Percentiles rank a stretch among this genome's conserved stretches.
phyloP scores from a whole-genome alignment of 1,140 invertebrate species.

The Diorhabda elongata region DNA sequence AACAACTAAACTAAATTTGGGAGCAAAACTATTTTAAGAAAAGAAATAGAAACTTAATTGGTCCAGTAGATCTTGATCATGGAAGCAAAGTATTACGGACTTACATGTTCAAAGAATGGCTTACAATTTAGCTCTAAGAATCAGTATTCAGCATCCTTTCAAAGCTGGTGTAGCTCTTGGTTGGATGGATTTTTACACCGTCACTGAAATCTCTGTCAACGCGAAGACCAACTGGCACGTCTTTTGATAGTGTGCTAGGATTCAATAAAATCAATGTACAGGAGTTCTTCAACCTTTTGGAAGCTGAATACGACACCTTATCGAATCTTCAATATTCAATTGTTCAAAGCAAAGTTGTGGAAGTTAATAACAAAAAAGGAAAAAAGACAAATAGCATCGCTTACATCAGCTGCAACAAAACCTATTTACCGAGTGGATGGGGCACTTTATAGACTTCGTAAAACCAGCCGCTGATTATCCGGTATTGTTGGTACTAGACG shows the following conservation, averaged over 20 bases:
- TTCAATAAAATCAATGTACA: constrained; percentile 18
- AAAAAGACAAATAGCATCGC: constrained; percentile 39
- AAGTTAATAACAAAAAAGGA: constrained; percentile 19
- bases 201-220: constrained; percentile 8
- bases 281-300: constrained; percentile 19
- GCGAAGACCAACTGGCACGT: constrained; percentile 18
- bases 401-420: constrained; percentile 31
- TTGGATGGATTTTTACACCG: constrained; percentile 8
- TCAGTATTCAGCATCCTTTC: constrained; percentile 8
- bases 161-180: constrained; percentile 12
- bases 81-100: background rate
- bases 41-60: too few species aligned
- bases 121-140: constrained; percentile 10
- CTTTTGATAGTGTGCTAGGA: constrained; percentile 7
- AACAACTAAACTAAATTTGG: too few species aligned
- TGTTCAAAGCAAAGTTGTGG: constrained; percentile 35
- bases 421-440: too few species aligned
- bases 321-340: constrained; percentile 43
- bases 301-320: constrained; percentile 25
- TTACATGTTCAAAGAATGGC: constrained; percentile 9
- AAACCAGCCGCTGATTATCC: too few species aligned
- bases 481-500: too few species aligned
- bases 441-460: too few species aligned
- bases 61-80: too few species aligned
- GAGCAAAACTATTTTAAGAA: too few species aligned